These are phyloP conservation scores for Ypsolopha sequella DNA, from an alignment of 2,888 invertebrate species.

Conservation along the genomic window DNA sequence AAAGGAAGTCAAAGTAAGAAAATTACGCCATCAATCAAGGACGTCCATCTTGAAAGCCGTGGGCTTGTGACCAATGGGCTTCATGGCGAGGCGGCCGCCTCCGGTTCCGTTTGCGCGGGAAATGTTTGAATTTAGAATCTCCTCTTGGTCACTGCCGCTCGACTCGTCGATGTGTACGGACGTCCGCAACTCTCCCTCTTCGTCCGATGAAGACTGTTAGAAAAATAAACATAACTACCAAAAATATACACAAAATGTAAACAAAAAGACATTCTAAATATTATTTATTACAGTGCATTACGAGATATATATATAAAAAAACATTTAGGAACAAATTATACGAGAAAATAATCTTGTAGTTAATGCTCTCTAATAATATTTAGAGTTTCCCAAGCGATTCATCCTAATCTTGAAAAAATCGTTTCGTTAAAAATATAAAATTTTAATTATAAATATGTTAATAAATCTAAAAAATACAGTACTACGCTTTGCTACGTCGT, in stretches of 20 bases:
- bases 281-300: not conserved
- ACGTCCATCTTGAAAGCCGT: slow-evolving; percentile 54
- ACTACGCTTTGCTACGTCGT: too few relatives aligned
- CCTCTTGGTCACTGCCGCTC: slow-evolving; percentile 53
- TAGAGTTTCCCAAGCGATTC: not conserved
- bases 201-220: slow-evolving; percentile 42
- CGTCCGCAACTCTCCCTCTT: slow-evolving; percentile 37
- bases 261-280: not conserved
- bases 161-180: slow-evolving; percentile 45
- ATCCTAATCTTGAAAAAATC: too few relatives aligned
- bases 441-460: not conserved
- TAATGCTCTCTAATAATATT: too few relatives aligned
- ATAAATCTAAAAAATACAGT: not conserved
- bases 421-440: not conserved
- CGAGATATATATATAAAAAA: too few relatives aligned
- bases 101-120: slow-evolving; percentile 21
- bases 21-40: slow-evolving; percentile 36
- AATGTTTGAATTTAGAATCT: slow-evolving; percentile 42
- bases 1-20: not conserved
- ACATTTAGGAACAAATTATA: too few relatives aligned
- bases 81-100: slow-evolving; percentile 50
- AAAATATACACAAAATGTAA: slow-evolving; percentile 10
- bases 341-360: too few relatives aligned
- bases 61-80: slow-evolving; percentile 44
- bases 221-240: too few relatives aligned